Percentiles rank a stretch among this genome's conserved stretches.
These are phyloP conservation scores for Rugalucina vietnamica DNA, from an alignment of 2,888 invertebrate genomes.

Conservation along the genomic window DNA sequence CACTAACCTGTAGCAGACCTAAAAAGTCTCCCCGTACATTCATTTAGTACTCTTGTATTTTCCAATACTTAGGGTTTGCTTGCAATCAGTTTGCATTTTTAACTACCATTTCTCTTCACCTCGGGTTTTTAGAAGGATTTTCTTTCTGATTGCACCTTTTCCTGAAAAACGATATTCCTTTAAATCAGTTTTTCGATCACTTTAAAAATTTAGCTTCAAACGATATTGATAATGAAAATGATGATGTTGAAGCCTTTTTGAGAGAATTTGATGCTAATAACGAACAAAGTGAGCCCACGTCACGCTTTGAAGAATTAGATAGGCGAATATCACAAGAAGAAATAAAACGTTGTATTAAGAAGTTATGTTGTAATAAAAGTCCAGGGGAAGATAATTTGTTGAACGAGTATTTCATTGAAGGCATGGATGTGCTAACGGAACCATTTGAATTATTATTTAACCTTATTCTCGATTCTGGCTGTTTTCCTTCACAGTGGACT, in stretches of 20 bases:
- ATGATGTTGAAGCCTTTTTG: neutral
- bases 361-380: neutral
- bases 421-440: neutral
- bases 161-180: neutral
- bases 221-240: neutral
- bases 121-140: too few species aligned
- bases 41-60: too few species aligned
- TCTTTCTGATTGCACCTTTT: too few species aligned
- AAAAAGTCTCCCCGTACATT: too few species aligned
- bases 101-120: too few species aligned
- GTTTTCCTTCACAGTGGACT: constrained; percentile 6
- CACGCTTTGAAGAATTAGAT: neutral
- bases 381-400: neutral
- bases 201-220: neutral
- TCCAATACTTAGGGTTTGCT: too few species aligned
- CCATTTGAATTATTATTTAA: constrained; percentile 5
- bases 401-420: constrained; percentile 17
- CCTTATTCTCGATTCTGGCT: neutral
- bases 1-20: too few species aligned
- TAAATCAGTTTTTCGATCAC: neutral
- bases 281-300: neutral
- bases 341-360: neutral
- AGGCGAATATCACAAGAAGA: neutral
- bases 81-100: too few species aligned
- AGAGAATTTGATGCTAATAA: neutral